Evolutionary conservation across 1,140 invertebrate species (phyloP).

Genomic region (Nasonia vitripennis): DNA sequence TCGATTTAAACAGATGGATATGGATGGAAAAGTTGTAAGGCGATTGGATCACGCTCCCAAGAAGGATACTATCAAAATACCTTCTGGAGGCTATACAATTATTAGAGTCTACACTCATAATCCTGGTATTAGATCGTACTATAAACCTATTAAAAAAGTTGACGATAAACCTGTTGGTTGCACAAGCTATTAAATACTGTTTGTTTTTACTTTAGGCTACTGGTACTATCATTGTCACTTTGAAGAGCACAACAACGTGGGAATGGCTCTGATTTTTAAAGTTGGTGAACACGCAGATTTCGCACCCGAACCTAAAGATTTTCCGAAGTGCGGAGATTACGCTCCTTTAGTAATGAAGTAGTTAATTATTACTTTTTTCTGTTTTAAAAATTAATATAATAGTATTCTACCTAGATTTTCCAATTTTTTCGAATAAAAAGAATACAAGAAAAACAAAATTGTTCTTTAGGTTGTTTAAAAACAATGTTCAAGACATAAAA

Average conservation of each 20-base stretch:
- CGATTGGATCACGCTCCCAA: conserved; percentile 84
- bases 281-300: conserved; percentile 69
- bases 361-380: neutral
- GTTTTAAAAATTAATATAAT: no score
- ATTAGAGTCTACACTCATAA: conserved; percentile 61
- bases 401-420: no score
- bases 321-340: conserved; percentile 65
- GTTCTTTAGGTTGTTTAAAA: no score
- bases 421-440: no score
- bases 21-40: conserved; percentile 82
- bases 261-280: conserved; percentile 74
- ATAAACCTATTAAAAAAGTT: neutral
- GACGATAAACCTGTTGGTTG: neutral
- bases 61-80: conserved; percentile 90
- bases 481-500: no score
- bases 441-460: no score
- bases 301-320: conserved; percentile 66
- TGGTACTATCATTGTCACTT: conserved; percentile 76
- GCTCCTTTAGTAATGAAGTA: neutral
- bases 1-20: conserved; percentile 82
- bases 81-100: conserved; percentile 91
- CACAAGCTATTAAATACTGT: neutral
- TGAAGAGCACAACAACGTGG: conserved; percentile 71
- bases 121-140: neutral
- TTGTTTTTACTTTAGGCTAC: conserved; percentile 61